Percentiles rank a stretch among this genome's conserved stretches.
These are phyloP conservation scores for Dioctria rufipes DNA, from an alignment of 2,888 invertebrate species.

Conservation along the genomic window DNA sequence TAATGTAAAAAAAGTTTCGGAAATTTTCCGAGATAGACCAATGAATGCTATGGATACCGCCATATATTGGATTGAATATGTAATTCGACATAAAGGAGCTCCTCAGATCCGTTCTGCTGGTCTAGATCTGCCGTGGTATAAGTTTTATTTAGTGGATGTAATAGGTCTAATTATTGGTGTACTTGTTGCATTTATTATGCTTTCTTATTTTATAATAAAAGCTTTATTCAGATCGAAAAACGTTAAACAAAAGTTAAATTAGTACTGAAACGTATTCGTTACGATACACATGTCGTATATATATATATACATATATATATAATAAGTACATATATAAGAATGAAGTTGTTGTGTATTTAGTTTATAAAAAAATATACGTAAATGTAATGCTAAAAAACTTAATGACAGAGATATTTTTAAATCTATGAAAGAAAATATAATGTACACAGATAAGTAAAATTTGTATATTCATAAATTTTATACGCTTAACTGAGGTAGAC, in stretches of 20 bases:
- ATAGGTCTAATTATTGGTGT: constrained; percentile 59
- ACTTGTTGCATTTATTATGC: not conserved
- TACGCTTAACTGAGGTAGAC: constrained; percentile 40
- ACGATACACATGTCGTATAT: too few species aligned
- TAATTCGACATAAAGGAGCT: constrained; percentile 70
- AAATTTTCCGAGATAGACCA: constrained; percentile 69
- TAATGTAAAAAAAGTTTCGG: constrained; percentile 66
- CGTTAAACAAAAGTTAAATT: constrained; percentile 24
- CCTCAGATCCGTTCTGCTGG: constrained; percentile 68
- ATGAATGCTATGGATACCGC: constrained; percentile 67
- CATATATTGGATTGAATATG: constrained; percentile 72
- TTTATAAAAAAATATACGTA: not conserved
- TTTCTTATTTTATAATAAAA: constrained; percentile 18
- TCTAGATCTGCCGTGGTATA: constrained; percentile 68
- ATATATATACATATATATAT: too few species aligned
- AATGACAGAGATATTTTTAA: too few species aligned
- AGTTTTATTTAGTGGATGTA: constrained; percentile 70
- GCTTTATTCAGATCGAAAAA: constrained; percentile 39
- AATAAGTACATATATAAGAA: too few species aligned
- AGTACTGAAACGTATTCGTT: not conserved
- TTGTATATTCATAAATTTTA: not conserved
- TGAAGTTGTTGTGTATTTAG: too few species aligned
- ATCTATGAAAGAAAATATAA: too few species aligned
- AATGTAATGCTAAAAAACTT: constrained; percentile 4
- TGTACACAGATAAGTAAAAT: constrained; percentile 6